phyloP scores from a whole-genome alignment of 1,140 invertebrate genomes.

The Drosophila sp. region DNA sequence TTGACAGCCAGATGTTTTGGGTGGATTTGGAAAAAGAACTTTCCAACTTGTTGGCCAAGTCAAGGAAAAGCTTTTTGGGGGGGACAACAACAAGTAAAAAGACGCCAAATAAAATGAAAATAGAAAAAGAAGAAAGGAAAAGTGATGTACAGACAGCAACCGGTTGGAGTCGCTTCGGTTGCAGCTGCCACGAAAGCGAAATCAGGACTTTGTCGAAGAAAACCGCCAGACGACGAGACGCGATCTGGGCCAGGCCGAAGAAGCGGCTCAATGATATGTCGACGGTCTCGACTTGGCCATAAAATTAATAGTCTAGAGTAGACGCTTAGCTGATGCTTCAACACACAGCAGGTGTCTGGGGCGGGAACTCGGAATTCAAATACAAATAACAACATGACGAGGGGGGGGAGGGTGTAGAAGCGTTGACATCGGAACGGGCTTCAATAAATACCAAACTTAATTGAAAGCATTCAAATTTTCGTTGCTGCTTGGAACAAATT shows the following conservation, averaged over 20 bases:
- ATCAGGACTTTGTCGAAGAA: conserved; percentile 63
- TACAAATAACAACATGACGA: no score
- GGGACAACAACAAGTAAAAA: not conserved
- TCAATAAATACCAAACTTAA: conserved; percentile 74
- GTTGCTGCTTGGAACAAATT: conserved; percentile 46
- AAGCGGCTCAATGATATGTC: conserved; percentile 16
- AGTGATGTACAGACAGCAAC: conserved; percentile 60
- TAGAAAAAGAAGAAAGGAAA: conserved; percentile 61
- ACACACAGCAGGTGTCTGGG: conserved; percentile 59
- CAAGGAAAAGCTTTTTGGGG: conserved; percentile 41
- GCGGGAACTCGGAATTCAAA: not conserved
- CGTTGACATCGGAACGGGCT: conserved; percentile 43
- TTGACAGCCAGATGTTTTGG: conserved; percentile 11
- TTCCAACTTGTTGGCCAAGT: conserved; percentile 67
- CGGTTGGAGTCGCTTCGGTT: conserved; percentile 52
- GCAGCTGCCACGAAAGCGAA: conserved; percentile 67
- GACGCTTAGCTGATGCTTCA: conserved; percentile 2
- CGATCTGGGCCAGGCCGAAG: conserved; percentile 52
- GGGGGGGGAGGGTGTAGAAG: no score
- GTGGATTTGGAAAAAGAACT: conserved; percentile 64
- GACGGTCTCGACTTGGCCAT: conserved; percentile 44
- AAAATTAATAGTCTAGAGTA: conserved; percentile 45
- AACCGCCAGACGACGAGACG: conserved; percentile 28
- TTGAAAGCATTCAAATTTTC: conserved; percentile 73
- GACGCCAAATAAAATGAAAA: not conserved